phyloP scores from a whole-genome alignment of 2,888 invertebrate genomes.

The Ennomos fuscantarius region DNA sequence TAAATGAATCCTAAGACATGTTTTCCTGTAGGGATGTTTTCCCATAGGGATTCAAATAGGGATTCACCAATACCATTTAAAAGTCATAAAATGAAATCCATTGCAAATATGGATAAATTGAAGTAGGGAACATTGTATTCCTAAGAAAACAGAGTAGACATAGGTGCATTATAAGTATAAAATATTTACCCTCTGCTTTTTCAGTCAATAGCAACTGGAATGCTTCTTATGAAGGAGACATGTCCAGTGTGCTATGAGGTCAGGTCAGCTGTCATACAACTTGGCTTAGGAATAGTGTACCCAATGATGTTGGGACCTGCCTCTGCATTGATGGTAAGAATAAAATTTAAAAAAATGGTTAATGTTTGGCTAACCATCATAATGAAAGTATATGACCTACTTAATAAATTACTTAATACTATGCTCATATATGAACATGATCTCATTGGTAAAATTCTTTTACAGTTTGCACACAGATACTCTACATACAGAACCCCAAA shows the following conservation, averaged over 20 bases:
- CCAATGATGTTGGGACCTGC: constrained; percentile 87
- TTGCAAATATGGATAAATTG: too few relatives aligned
- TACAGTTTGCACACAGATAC: constrained; percentile 86
- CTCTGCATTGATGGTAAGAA: constrained; percentile 85
- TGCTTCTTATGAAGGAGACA: constrained; percentile 82
- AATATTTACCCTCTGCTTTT: constrained; percentile 32
- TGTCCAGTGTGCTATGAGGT: constrained; percentile 89
- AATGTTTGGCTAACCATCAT: too few relatives aligned
- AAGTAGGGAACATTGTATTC: too few relatives aligned
- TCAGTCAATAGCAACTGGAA: constrained; percentile 82
- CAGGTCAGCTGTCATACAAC: constrained; percentile 84
- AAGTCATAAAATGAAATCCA: too few relatives aligned
- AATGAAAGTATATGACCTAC: too few relatives aligned
- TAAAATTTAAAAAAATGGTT: constrained; percentile 1
- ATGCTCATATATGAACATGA: neutral
- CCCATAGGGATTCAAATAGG: too few relatives aligned
- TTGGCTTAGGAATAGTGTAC: constrained; percentile 80
- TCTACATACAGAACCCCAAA: constrained; percentile 87
- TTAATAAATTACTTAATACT: neutral
- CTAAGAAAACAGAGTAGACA: too few relatives aligned
- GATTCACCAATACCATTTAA: too few relatives aligned
- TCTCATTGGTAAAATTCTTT: constrained; percentile 42
- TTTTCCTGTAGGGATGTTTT: too few relatives aligned
- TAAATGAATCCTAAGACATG: too few relatives aligned
- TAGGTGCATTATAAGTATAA: neutral